Evolutionary conservation across 2,113 vertebrate species (phyloP).

Genomic region (Corythornis vintsioides): DNA sequence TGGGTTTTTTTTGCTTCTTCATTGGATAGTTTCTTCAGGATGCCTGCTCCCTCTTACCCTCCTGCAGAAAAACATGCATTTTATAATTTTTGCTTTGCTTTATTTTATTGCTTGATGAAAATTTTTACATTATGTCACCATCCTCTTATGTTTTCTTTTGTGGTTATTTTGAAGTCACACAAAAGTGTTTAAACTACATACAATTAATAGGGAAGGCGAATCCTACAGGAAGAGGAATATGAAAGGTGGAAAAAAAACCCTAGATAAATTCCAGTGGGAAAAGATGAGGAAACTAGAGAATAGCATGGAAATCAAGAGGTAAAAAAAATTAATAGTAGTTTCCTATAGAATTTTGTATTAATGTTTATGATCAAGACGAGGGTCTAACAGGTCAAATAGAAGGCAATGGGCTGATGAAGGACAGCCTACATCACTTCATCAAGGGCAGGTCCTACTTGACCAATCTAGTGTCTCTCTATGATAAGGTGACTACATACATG

Average conservation of each 20-base stretch:
- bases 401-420: no score
- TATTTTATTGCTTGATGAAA: neutral
- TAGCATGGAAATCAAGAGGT: neutral
- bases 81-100: neutral
- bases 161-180: neutral
- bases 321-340: neutral
- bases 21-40: constrained; percentile 39
- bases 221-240: neutral
- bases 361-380: neutral
- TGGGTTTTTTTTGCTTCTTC: constrained; percentile 11
- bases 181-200: neutral
- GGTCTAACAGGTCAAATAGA: no score
- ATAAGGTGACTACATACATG: no score
- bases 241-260: neutral
- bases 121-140: neutral
- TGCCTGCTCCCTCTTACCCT: neutral
- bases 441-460: no score
- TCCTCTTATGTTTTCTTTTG: neutral
- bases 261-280: neutral
- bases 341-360: neutral
- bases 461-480: no score
- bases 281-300: neutral
- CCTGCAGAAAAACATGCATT: neutral
- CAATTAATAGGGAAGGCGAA: neutral
- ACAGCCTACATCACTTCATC: no score